These are phyloP conservation scores for Pangasianodon hypophthalmus DNA, from an alignment of 2,113 vertebrate species.

Conservation along the genomic window DNA sequence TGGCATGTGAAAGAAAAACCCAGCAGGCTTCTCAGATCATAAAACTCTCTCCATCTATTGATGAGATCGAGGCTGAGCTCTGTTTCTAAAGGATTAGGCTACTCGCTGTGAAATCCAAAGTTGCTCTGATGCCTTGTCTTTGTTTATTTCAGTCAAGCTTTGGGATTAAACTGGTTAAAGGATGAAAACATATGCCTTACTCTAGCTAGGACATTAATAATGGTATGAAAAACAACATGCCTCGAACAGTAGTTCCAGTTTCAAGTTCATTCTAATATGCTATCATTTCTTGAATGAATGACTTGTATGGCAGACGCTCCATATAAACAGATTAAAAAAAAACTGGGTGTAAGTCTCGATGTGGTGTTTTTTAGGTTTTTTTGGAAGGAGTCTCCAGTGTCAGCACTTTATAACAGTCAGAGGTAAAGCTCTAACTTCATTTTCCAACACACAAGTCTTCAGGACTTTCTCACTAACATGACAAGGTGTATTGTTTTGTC, in stretches of 20 bases:
- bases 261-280: not conserved
- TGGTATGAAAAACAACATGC: not conserved
- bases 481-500: too few relatives aligned
- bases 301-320: too few relatives aligned
- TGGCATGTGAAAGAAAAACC: constrained; percentile 66
- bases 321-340: not conserved
- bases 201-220: not conserved
- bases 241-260: not conserved
- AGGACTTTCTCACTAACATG: too few relatives aligned
- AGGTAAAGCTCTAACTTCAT: not conserved
- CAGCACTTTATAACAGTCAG: not conserved
- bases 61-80: constrained; percentile 63
- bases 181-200: not conserved
- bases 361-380: too few relatives aligned
- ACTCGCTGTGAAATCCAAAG: constrained; percentile 35
- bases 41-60: constrained; percentile 65
- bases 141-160: not conserved
- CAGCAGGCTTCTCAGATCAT: constrained; percentile 56
- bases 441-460: too few relatives aligned
- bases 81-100: constrained; percentile 62
- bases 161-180: constrained; percentile 1
- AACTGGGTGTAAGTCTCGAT: too few relatives aligned
- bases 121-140: constrained; percentile 5
- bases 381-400: not conserved
- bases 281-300: not conserved